Evolutionary conservation across 2,113 vertebrate genomes (phyloP).

Genomic region (Candoia aspera): DNA sequence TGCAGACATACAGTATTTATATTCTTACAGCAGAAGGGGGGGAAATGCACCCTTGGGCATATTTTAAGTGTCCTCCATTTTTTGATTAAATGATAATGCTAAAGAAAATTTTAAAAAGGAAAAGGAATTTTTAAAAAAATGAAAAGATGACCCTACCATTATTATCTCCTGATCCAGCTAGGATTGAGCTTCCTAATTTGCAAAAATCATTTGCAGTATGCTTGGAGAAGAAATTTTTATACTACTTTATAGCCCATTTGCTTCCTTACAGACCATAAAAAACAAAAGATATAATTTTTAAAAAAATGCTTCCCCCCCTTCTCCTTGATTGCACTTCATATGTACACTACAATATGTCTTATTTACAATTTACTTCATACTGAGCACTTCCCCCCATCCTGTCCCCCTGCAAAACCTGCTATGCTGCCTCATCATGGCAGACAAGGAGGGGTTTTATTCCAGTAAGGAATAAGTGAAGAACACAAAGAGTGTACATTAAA

Average conservation of each 20-base stretch:
- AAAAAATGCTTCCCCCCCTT: neutral
- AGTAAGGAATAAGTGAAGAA: neutral
- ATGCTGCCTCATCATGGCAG: neutral
- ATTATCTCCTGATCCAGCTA: conserved; percentile 41
- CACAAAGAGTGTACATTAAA: neutral
- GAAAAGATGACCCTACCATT: conserved; percentile 58
- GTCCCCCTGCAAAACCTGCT: neutral
- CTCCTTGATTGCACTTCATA: neutral
- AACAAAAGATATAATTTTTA: neutral
- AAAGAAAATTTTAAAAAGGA: conserved; percentile 47
- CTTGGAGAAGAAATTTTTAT: conserved; percentile 53
- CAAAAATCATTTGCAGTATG: conserved; percentile 54
- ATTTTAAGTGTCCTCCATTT: conserved; percentile 43
- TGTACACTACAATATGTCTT: neutral
- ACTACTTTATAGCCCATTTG: conserved; percentile 44
- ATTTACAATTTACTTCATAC: neutral
- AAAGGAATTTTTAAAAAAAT: neutral
- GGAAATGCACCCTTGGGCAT: conserved; percentile 41
- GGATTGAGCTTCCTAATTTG: conserved; percentile 42
- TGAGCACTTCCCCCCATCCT: neutral
- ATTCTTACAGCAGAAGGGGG: conserved; percentile 43
- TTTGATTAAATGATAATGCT: conserved; percentile 45
- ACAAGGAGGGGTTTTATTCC: neutral
- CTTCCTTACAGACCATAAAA: conserved; percentile 27
- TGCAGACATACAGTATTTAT: conserved; percentile 62